Conservation (phyloP, 2,113 vertebrate genomes). For the Poeciliopsis retropinna region DNA sequence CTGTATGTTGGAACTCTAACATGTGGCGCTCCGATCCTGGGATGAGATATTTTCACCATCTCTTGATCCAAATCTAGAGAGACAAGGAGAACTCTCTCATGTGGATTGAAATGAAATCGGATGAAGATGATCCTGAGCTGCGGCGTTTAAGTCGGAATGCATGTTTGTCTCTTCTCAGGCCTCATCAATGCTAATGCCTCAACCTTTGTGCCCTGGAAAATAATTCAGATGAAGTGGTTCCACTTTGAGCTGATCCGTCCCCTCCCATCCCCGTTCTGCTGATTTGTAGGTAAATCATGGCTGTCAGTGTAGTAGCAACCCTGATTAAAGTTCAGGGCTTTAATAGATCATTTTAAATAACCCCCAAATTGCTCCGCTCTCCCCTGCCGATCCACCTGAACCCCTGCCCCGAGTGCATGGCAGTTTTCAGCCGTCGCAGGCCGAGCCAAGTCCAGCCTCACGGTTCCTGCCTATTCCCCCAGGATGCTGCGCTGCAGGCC, state of each 20-base stretch:
- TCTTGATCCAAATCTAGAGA: not conserved
- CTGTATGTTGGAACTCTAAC: conserved; percentile 55
- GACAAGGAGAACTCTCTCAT: conserved; percentile 38
- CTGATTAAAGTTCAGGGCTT: conserved; percentile 98
- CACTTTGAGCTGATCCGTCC: conserved; percentile 67
- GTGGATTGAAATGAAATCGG: conserved; percentile 29
- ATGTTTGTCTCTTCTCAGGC: conserved; percentile 41
- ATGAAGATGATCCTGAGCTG: conserved; percentile 26
- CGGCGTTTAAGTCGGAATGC: conserved; percentile 43
- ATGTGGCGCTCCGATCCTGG: conserved; percentile 27
- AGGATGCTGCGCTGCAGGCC: conserved; percentile 88
- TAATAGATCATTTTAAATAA: conserved; percentile 98
- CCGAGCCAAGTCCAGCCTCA: conserved; percentile 90
- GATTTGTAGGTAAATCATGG: conserved; percentile 86
- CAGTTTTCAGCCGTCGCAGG: conserved; percentile 87
- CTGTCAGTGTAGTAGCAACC: conserved; percentile 92
- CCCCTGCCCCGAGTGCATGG: conserved; percentile 90
- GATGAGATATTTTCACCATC: conserved; percentile 12
- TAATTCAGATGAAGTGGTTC: conserved; percentile 80
- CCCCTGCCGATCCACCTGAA: conserved; percentile 94
- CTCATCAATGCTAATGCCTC: conserved; percentile 51
- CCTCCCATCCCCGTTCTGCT: conserved; percentile 78
- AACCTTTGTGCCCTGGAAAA: conserved; percentile 38
- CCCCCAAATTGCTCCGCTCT: conserved; percentile 88
- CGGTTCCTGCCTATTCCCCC: conserved; percentile 99